phyloP scores from a whole-genome alignment of 1,140 invertebrate genomes.

The Zaprionus africanus region DNA sequence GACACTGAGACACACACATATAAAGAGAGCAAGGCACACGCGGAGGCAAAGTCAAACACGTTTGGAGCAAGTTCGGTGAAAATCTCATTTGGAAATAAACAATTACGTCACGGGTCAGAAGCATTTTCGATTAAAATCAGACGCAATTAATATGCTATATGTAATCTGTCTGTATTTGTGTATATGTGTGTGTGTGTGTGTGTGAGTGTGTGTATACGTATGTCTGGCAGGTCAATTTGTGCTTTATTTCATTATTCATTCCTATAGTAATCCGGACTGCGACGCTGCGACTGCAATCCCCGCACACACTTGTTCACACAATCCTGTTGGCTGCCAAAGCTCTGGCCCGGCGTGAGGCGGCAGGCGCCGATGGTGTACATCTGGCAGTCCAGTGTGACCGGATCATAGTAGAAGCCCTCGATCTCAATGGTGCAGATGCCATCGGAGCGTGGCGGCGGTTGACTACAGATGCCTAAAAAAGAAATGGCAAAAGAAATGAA shows the following conservation, averaged over 20 bases:
- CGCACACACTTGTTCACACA: slow-evolving; percentile 70
- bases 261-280: slow-evolving; percentile 61
- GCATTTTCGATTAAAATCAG: slow-evolving; percentile 36
- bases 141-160: slow-evolving; percentile 23
- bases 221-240: slow-evolving; percentile 11
- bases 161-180: not conserved
- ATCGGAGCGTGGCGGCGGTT: slow-evolving; percentile 68
- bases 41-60: slow-evolving; percentile 7
- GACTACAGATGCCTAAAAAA: slow-evolving; percentile 60
- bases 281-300: slow-evolving; percentile 27
- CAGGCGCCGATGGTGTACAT: slow-evolving; percentile 71
- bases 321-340: slow-evolving; percentile 70
- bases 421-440: slow-evolving; percentile 78
- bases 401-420: slow-evolving; percentile 75
- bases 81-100: slow-evolving; percentile 32
- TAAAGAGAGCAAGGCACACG: not conserved
- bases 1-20: not conserved
- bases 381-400: slow-evolving; percentile 55
- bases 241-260: slow-evolving; percentile 37
- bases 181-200: not conserved
- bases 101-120: slow-evolving; percentile 44
- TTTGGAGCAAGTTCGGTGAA: not conserved
- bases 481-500: not conserved
- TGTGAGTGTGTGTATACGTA: not conserved
- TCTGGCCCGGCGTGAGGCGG: slow-evolving; percentile 66